phyloP scores from a whole-genome alignment of 2,888 invertebrate species.

The Gymnosoma rotundatum region DNA sequence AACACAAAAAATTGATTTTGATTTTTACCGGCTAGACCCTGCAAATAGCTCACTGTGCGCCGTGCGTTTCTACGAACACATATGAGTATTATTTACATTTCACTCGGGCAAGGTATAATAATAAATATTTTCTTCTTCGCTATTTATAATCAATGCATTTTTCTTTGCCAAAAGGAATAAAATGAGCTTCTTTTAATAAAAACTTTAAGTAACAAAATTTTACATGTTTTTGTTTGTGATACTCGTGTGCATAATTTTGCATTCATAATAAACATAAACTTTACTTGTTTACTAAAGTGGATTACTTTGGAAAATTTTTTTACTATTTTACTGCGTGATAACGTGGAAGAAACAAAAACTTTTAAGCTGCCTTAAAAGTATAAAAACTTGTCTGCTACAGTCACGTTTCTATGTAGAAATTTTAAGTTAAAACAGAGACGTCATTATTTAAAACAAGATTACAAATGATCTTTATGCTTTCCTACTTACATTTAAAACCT shows the following conservation, averaged over 20 bases:
- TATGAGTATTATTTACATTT: too few species aligned
- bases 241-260: constrained; percentile 36
- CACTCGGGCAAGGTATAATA: too few species aligned
- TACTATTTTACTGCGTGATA: not conserved
- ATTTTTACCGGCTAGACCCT: too few species aligned
- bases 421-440: not conserved
- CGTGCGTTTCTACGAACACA: too few species aligned
- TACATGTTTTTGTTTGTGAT: not conserved
- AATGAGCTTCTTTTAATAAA: not conserved
- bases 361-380: constrained; percentile 17
- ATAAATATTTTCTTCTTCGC: too few species aligned
- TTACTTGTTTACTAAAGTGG: constrained; percentile 56
- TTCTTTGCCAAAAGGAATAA: too few species aligned
- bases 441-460: not conserved
- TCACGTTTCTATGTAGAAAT: constrained; percentile 47
- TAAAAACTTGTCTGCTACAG: constrained; percentile 43
- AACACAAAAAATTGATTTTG: too few species aligned
- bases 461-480: too few species aligned
- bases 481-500: too few species aligned
- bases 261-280: constrained; percentile 51
- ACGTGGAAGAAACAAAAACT: constrained; percentile 4
- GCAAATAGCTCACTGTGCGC: too few species aligned
- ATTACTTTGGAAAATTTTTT: constrained; percentile 40
- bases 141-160: too few species aligned
- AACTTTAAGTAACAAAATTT: not conserved